Base-by-base conservation (phyloP, 2,888 invertebrate species). In the Scaptomyza parva region DNA sequence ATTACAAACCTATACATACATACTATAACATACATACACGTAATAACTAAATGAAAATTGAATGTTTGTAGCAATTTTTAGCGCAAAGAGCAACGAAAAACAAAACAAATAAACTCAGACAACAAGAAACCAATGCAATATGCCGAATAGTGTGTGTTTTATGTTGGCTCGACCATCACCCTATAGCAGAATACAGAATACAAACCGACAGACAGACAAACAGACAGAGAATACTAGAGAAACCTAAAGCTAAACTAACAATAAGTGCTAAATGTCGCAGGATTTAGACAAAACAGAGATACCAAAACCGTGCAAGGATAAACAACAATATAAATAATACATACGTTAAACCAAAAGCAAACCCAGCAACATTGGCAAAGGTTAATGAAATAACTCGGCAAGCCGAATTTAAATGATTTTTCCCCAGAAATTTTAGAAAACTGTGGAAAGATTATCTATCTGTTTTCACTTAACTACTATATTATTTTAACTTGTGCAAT, bases 51-150 rank as follows among this genome's bases (percentile, higher is more conserved):
- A 18, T 45, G 4, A 17, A 82, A 82, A 83, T 72, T 85, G 59
- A 82, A 80, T 84, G 84, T 83, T 86, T 83, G 88, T 83, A 83
- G 84, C 64, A 73, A 70, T 60, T 63, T 63, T 69, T 79, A 84
- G 79, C 61, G 53, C 66, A 68, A 71, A 33, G 33, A 33, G 53
- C 66, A 68, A 71, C n/a, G 33, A 33, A 33, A 14, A n/a, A n/a
- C 33, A 33, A 37, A 17, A n/a, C n/a, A 17, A 59, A 69, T 52
- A 67, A 75, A 75, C 64, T 51, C 61, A 72, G 58, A 59, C n/a
- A n/a, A 50, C 30, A 52, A 55, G 61, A 66, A 62, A 26, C 58
- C 48, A 48, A 35, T 48, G 48, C 64, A 59, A 72, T 62, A 72
- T 72, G 63, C 69, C 63, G 64, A 70, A 51, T 70, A 70, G 47